A percentile compares a stretch with the other conserved stretches of the same genome.
Evolutionary conservation across 2,113 vertebrate genomes (phyloP).

Genomic region (Pterophyllum scalare): DNA sequence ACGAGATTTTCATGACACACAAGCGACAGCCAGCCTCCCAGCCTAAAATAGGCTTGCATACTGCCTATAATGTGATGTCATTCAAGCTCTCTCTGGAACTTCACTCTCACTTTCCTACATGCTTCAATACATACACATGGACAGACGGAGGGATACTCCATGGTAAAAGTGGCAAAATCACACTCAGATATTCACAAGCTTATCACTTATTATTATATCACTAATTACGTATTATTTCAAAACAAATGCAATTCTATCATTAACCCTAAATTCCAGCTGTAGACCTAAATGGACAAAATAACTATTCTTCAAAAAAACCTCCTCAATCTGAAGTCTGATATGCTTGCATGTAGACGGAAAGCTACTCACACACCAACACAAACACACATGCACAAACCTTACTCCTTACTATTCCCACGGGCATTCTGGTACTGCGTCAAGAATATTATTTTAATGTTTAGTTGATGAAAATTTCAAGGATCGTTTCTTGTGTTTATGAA

Average conservation of each 20-base stretch:
- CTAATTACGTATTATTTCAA: too few relatives aligned
- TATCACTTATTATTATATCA: background rate
- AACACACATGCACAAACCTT: background rate
- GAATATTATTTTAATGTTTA: background rate
- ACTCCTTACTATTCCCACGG: background rate
- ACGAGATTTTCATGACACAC: conserved; percentile 34
- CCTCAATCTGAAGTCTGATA: background rate
- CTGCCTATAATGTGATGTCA: conserved; percentile 44
- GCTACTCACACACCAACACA: too few relatives aligned
- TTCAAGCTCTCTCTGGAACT: conserved; percentile 42
- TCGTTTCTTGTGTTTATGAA: background rate
- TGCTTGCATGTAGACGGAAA: background rate
- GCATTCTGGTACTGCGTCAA: background rate
- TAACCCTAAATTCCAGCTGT: background rate
- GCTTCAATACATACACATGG: conserved; percentile 14
- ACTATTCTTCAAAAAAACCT: background rate
- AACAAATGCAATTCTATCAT: conserved; percentile 1
- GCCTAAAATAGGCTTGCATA: conserved; percentile 56
- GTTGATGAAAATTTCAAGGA: background rate
- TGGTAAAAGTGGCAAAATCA: background rate
- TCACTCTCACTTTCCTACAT: conserved; percentile 45
- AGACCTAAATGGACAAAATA: background rate
- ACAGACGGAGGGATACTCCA: background rate
- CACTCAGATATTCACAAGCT: background rate
- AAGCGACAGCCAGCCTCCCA: conserved; percentile 24